Conservation (phyloP, 2,113 vertebrate genomes). For the Herpailurus yagouaroundi region DNA sequence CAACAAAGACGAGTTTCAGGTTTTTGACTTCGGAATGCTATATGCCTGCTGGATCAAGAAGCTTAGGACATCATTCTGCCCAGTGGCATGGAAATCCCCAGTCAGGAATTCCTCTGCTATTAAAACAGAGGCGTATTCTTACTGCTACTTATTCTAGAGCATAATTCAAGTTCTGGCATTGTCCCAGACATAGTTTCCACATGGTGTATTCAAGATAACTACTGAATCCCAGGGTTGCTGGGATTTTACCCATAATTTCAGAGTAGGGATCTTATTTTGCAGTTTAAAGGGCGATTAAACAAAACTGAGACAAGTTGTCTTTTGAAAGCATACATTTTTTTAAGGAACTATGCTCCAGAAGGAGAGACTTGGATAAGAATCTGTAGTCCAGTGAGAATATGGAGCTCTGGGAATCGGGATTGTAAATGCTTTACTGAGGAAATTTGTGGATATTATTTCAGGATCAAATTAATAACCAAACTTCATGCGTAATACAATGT, state of each 20-base stretch:
- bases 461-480: background rate
- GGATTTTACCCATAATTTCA: background rate
- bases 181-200: background rate
- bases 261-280: background rate
- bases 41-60: background rate
- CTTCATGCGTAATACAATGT: background rate
- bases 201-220: background rate
- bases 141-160: background rate
- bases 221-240: background rate
- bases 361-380: background rate
- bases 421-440: background rate
- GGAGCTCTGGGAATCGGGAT: background rate
- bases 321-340: background rate
- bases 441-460: background rate
- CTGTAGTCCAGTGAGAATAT: background rate
- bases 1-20: background rate
- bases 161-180: background rate
- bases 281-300: background rate
- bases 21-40: background rate
- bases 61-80: background rate
- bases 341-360: background rate
- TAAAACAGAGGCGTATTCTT: background rate
- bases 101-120: background rate
- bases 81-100: background rate
- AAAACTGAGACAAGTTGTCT: background rate